Percentiles rank a stretch among this genome's conserved stretches.
phyloP scores from a whole-genome alignment of 1,140 invertebrate species.

The Patella vulgata region DNA sequence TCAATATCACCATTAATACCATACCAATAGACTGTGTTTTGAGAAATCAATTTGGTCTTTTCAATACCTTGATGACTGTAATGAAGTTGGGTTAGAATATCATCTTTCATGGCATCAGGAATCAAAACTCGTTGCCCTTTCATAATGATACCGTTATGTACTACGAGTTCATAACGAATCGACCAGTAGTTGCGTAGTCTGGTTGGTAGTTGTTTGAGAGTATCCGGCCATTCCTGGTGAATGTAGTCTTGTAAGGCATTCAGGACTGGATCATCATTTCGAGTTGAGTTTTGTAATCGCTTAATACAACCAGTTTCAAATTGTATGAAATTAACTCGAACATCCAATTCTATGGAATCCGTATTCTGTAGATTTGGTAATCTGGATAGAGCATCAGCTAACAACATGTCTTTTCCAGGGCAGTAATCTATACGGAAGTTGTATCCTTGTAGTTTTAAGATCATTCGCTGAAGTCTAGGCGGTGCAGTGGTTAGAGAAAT shows the following conservation, averaged over 20 bases:
- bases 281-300: neutral
- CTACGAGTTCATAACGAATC: conserved; percentile 18
- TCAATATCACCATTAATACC: conserved; percentile 17
- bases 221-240: conserved; percentile 12
- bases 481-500: conserved; percentile 61
- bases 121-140: conserved; percentile 25
- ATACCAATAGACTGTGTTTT: conserved; percentile 17
- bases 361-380: conserved; percentile 3
- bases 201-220: conserved; percentile 2
- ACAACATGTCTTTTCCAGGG: conserved; percentile 63
- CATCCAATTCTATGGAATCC: conserved; percentile 1
- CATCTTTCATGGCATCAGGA: conserved; percentile 5
- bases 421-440: conserved; percentile 63
- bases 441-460: conserved; percentile 65
- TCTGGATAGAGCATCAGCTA: conserved; percentile 39
- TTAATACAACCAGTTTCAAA: no score
- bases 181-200: conserved; percentile 10
- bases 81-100: conserved; percentile 17
- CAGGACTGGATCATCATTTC: neutral
- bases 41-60: conserved; percentile 4
- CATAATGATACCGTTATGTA: conserved; percentile 21
- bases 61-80: conserved; percentile 24
- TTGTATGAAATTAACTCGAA: conserved; percentile 5
- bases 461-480: conserved; percentile 64
- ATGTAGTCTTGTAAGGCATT: conserved; percentile 11